Conservation (phyloP, 2,113 vertebrate genomes). For the Paedocypris sp. region DNA sequence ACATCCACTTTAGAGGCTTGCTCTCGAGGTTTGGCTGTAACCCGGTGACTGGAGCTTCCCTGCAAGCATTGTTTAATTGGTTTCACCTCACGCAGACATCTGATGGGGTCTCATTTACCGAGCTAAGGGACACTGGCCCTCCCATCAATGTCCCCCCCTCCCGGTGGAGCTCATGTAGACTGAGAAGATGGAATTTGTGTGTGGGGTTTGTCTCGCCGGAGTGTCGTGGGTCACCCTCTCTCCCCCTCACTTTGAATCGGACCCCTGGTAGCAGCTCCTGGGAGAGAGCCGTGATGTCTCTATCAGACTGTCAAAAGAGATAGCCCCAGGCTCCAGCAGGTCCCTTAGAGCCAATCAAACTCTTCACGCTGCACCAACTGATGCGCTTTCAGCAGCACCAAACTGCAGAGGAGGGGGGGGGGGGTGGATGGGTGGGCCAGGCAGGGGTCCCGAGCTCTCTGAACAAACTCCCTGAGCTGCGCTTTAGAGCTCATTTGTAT, state of each 20-base stretch:
- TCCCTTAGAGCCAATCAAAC: constrained; percentile 71
- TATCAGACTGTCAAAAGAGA: constrained; percentile 74
- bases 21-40: constrained; percentile 17
- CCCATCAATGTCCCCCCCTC: not conserved
- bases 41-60: constrained; percentile 40
- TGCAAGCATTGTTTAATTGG: constrained; percentile 56
- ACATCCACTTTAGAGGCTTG: constrained; percentile 20
- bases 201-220: constrained; percentile 63
- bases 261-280: constrained; percentile 67
- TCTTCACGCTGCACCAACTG: constrained; percentile 62
- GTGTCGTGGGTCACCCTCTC: constrained; percentile 61
- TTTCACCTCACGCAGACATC: constrained; percentile 55
- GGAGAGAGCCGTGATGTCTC: constrained; percentile 69
- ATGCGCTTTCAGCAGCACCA: constrained; percentile 65
- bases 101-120: constrained; percentile 46
- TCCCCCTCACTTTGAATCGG: constrained; percentile 67
- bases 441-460: constrained; percentile 40
- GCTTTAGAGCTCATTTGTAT: constrained; percentile 39
- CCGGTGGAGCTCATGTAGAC: constrained; percentile 35
- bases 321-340: constrained; percentile 62
- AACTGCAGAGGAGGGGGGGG: constrained; percentile 40
- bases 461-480: constrained; percentile 48
- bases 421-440: constrained; percentile 18
- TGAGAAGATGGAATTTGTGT: constrained; percentile 48
- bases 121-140: constrained; percentile 35